Percentiles rank a stretch among this genome's conserved stretches.
Conservation (phyloP, 2,113 vertebrate genomes). For the Phalacrocorax aristotelis region DNA sequence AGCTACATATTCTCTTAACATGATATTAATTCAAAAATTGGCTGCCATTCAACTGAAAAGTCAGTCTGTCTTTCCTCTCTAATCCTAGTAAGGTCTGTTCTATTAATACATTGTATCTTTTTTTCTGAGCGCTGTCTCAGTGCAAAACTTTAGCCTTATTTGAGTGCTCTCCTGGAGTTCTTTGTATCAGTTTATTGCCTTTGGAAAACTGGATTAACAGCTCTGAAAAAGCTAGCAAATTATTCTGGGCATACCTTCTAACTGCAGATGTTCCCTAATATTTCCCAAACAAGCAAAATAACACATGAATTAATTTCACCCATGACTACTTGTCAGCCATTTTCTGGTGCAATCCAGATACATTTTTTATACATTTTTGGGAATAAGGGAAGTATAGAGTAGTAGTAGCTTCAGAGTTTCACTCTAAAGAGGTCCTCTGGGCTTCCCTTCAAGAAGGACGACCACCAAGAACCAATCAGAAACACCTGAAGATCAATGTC, state of each 20-base stretch:
- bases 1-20: not conserved
- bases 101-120: not conserved
- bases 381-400: not conserved
- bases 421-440: not conserved
- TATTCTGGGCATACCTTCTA: not conserved
- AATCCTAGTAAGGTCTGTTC: not conserved
- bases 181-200: not conserved
- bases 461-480: not conserved
- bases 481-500: not conserved
- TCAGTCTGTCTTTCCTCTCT: not conserved
- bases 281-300: not conserved
- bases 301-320: not conserved
- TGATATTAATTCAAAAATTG: constrained; percentile 9
- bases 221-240: constrained; percentile 1
- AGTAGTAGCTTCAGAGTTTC: not conserved
- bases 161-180: constrained; percentile 1
- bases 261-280: not conserved
- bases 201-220: not conserved
- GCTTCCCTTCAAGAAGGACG: not conserved
- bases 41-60: not conserved
- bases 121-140: not conserved
- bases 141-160: not conserved
- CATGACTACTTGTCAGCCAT: not conserved
- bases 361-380: not conserved
- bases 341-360: not conserved